A percentile compares a stretch with the other conserved stretches of the same genome.
phyloP scores from a whole-genome alignment of 92 coral and sea anemone genomes.

The Pocillopora meandrina region DNA sequence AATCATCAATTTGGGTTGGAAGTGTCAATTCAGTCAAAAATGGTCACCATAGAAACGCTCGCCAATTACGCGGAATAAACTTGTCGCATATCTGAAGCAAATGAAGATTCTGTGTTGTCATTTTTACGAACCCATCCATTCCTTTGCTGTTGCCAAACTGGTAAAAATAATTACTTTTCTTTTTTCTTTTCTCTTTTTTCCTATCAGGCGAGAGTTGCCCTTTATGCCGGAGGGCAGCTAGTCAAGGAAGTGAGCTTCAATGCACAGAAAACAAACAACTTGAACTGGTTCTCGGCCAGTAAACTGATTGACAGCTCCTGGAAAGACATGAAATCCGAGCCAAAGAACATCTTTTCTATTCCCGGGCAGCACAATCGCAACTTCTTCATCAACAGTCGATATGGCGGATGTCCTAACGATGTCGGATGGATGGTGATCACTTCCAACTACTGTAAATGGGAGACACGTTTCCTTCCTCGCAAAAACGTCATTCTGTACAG shows the following conservation, averaged over 20 bases:
- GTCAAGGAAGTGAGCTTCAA: not conserved
- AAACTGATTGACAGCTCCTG: constrained; percentile 21
- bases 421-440: constrained; percentile 22
- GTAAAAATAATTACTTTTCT: too few relatives aligned
- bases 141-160: too few relatives aligned
- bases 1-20: too few relatives aligned
- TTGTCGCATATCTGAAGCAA: not conserved
- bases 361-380: not conserved
- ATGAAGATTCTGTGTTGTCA: not conserved
- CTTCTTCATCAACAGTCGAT: constrained; percentile 27
- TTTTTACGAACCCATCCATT: too few relatives aligned
- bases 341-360: not conserved
- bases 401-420: constrained; percentile 14
- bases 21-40: not conserved
- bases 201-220: constrained; percentile 21
- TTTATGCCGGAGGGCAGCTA: constrained; percentile 2
- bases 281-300: constrained; percentile 20
- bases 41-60: too few relatives aligned
- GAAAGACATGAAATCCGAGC: constrained; percentile 16
- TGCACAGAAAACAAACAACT: not conserved
- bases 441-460: not conserved
- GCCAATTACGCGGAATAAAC: too few relatives aligned
- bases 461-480: not conserved
- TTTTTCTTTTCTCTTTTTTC: too few relatives aligned
- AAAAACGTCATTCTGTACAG: not conserved